Evolutionary conservation across 2,797 vertebrate genomes (phyloP), one percentile per base, ranked within the genome.

Genomic region (Pangasius larnaudii): DNA sequence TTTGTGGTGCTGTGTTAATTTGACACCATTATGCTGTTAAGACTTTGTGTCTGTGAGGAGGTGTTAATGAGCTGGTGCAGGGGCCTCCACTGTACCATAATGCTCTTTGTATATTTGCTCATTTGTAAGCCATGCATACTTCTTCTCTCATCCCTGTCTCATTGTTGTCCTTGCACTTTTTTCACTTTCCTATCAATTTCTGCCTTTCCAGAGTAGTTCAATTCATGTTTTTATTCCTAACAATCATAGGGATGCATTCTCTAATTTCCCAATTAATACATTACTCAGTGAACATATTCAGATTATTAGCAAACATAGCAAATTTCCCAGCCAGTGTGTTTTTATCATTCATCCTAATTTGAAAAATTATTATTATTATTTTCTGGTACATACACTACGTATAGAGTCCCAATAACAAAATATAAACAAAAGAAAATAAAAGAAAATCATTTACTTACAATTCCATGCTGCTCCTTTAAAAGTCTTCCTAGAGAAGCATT

Each of bases 1-100:
- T 79, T 94, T 94, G 94, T 93, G 88, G 93, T 93, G 92, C 82
- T 63, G 90, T 93, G 93, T 95, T 93, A 94, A 95, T 95, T 90
- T 94, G 92, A 93, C 92, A 93, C 93, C 86, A 92, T 94, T 93
- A 92, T 94, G 91, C 91, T 89, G 90, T 72, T 42, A 85, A 69
- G 72, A 27, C 72, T 79, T 74, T 33, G 22, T 22, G 30, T 85
- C 65, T 94, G 91, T 95, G 90, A 92, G 89, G 91, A 93, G 90
- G 93, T 95, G 94, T 94, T 94, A 93, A 94, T 94, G 93, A 86
- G 90, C 86, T 89, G 88, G 92, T 93, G 91, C 91, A 90, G 88
- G 88, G 33, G 88, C 90, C 56, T 86, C 89, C 89, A 92, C 85
- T 92, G 88, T 92, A 92, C 87, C 87, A 84, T 51, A 61, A 86